A percentile compares a stretch with the other conserved stretches of the same genome.
These are phyloP conservation scores for Heliconius hortense DNA, from an alignment of 2,888 invertebrate genomes.

Conservation along the genomic window DNA sequence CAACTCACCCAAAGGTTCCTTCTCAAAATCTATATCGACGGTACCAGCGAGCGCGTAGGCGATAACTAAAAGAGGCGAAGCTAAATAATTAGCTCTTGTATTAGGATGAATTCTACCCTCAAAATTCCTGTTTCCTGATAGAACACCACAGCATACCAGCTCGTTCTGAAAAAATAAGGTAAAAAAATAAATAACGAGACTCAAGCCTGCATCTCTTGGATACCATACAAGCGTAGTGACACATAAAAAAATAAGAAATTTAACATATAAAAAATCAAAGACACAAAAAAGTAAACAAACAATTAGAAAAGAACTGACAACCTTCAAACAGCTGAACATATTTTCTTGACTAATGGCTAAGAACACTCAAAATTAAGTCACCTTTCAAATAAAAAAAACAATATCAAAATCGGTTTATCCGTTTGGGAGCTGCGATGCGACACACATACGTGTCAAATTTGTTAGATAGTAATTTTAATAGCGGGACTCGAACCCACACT, in stretches of 20 bases:
- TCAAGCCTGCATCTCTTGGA: not conserved
- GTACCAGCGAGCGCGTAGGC: slow-evolving; percentile 98
- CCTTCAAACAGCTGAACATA: too few relatives aligned
- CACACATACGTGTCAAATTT: too few relatives aligned
- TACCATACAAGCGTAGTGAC: not conserved
- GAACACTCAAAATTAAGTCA: too few relatives aligned
- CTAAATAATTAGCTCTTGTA: slow-evolving; percentile 98
- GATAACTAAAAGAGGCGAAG: slow-evolving; percentile 97
- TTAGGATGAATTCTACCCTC: slow-evolving; percentile 99
- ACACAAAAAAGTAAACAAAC: too few relatives aligned
- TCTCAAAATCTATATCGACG: slow-evolving; percentile 96
- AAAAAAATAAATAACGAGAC: not conserved
- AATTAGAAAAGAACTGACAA: too few relatives aligned
- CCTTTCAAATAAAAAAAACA: too few relatives aligned
- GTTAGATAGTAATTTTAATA: too few relatives aligned
- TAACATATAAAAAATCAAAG: too few relatives aligned
- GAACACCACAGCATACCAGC: slow-evolving; percentile 96
- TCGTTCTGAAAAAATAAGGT: slow-evolving; percentile 84
- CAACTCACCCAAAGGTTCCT: slow-evolving; percentile 88
- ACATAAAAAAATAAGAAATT: not conserved
- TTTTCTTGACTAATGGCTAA: too few relatives aligned
- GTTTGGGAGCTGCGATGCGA: too few relatives aligned
- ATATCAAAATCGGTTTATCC: too few relatives aligned
- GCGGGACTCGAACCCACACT: too few relatives aligned
- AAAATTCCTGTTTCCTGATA: slow-evolving; percentile 99